These are phyloP conservation scores for Leucoptera coffeella DNA, from an alignment of 2,888 invertebrate genomes.

Conservation along the genomic window DNA sequence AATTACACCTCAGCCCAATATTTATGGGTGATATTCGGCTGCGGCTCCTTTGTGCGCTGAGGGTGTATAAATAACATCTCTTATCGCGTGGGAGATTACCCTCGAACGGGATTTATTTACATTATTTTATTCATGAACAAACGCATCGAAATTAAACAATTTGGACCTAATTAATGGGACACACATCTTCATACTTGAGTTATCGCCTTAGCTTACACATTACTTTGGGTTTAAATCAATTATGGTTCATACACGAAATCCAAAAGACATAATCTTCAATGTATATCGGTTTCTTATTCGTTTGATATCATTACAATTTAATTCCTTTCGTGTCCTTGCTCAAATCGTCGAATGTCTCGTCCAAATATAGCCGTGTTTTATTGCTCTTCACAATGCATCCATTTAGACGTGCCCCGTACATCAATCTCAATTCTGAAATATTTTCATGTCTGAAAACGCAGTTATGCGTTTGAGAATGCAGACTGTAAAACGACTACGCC, in stretches of 20 bases:
- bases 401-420: slow-evolving; percentile 52
- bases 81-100: slow-evolving; percentile 52
- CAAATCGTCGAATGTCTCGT: slow-evolving; percentile 1
- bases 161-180: no score
- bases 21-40: slow-evolving; percentile 55
- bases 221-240: no score
- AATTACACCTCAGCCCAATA: slow-evolving; percentile 54
- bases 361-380: slow-evolving; percentile 15
- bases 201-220: no score
- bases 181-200: no score
- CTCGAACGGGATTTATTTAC: slow-evolving; percentile 50
- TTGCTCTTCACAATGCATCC: slow-evolving; percentile 47
- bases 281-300: not conserved
- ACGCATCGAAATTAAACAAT: not conserved
- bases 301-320: no score
- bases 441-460: slow-evolving; percentile 33
- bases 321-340: slow-evolving; percentile 1
- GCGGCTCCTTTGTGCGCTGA: slow-evolving; percentile 51
- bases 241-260: no score
- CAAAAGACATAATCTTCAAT: no score
- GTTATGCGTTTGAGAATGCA: no score
- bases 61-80: slow-evolving; percentile 52
- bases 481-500: no score
- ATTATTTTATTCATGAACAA: slow-evolving; percentile 44
- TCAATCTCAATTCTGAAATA: slow-evolving; percentile 51